Evolutionary conservation across 2,113 vertebrate genomes (phyloP).

Genomic region (Sigmodon hispidus): DNA sequence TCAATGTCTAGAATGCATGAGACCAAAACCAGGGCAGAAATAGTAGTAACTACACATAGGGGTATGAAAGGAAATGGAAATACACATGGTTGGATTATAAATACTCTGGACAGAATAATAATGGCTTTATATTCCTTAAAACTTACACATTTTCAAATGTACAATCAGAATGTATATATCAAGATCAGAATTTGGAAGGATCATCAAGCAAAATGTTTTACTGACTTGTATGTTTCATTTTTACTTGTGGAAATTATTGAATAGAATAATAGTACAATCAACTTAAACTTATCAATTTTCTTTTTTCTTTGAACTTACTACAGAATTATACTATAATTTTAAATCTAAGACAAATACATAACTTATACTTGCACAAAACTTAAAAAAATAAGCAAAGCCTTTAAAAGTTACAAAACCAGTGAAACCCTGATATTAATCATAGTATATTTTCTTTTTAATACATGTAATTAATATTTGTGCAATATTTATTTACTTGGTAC

Average conservation of each 20-base stretch:
- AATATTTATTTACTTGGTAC: not conserved
- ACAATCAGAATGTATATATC: conserved; percentile 3
- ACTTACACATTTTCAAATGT: not conserved
- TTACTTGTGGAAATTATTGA: not conserved
- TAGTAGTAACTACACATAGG: too few species aligned
- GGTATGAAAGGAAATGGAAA: not conserved
- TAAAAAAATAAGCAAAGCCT: too few species aligned
- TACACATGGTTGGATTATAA: not conserved
- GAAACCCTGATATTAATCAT: too few species aligned
- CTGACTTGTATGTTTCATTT: not conserved
- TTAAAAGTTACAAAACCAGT: too few species aligned
- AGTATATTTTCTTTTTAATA: too few species aligned
- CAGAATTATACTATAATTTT: too few species aligned
- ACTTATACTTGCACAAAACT: too few species aligned
- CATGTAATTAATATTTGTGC: not conserved
- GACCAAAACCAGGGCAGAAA: not conserved
- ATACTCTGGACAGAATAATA: not conserved
- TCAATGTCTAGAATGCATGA: not conserved
- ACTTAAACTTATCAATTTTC: not conserved
- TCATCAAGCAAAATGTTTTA: not conserved
- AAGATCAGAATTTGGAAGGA: not conserved
- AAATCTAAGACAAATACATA: too few species aligned
- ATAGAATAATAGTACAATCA: not conserved
- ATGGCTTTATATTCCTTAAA: not conserved
- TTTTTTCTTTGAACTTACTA: too few species aligned